These are phyloP conservation scores for Ara ararauna DNA, from an alignment of 2,797 vertebrate genomes.

Conservation along the genomic window DNA sequence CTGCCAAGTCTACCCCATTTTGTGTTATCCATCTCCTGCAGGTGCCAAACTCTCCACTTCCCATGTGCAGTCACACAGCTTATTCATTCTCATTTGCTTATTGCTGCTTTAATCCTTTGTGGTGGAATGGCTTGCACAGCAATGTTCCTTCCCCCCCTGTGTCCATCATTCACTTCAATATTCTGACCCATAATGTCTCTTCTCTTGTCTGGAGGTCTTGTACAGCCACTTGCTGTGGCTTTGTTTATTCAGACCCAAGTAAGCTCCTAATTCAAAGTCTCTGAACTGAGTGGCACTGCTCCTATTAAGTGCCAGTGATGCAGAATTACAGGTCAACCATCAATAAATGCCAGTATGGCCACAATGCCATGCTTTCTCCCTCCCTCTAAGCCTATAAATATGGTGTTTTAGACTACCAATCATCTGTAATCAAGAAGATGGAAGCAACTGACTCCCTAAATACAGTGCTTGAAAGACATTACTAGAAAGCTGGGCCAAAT, in stretches of 20 bases:
- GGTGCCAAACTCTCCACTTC: not conserved
- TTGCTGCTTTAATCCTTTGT: not conserved
- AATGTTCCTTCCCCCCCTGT: not conserved
- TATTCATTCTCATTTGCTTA: not conserved
- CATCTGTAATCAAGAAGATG: not conserved
- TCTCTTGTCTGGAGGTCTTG: not conserved
- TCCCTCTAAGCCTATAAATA: not conserved
- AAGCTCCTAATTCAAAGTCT: not conserved
- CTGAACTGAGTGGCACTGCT: not conserved
- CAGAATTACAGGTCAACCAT: not conserved
- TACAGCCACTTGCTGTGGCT: not conserved
- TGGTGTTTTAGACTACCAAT: not conserved
- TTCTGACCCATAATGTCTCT: not conserved
- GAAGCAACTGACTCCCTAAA: not conserved
- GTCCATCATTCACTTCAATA: not conserved
- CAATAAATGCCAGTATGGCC: not conserved
- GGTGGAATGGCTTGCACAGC: accelerated
- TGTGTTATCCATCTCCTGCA: not conserved
- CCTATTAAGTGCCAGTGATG: not conserved
- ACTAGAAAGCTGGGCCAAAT: not conserved
- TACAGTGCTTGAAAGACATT: not conserved
- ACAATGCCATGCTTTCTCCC: not conserved
- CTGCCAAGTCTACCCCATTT: not conserved
- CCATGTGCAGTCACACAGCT: not conserved
- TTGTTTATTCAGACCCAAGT: not conserved